Percentiles rank a stretch among this genome's conserved stretches.
Conservation (phyloP, 2,113 vertebrate species). For the Galeopterus variegatus region DNA sequence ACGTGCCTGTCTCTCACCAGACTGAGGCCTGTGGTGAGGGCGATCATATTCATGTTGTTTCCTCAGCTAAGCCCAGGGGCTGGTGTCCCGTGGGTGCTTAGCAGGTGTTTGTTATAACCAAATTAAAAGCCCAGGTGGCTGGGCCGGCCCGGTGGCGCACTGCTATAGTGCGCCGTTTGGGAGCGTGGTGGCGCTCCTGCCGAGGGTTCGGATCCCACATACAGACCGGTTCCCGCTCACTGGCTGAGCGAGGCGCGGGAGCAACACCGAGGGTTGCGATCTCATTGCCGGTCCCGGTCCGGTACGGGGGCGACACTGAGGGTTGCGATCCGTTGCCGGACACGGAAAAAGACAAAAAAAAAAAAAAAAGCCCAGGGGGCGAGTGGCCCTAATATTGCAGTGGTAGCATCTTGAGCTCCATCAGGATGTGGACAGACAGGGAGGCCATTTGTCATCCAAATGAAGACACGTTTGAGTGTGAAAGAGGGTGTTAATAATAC, state of each 20-base stretch:
- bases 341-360: no score
- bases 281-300: no score
- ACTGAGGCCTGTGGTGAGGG: background rate
- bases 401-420: background rate
- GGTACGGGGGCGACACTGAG: no score
- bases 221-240: no score
- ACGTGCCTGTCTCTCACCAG: background rate
- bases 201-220: no score
- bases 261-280: no score
- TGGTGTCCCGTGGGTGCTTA: background rate
- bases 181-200: no score
- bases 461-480: background rate
- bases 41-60: background rate
- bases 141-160: no score
- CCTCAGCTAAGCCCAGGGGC: background rate
- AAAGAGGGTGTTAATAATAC: background rate
- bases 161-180: no score
- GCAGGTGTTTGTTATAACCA: slow-evolving; percentile 22
- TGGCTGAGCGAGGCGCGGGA: no score
- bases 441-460: background rate
- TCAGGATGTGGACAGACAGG: background rate
- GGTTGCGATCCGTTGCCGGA: no score
- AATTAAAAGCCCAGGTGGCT: slow-evolving; percentile 10
- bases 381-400: background rate
- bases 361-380: background rate